Evolutionary conservation across 2,888 invertebrate species (phyloP).

Genomic region (Pachycephus smyrnensis): DNA sequence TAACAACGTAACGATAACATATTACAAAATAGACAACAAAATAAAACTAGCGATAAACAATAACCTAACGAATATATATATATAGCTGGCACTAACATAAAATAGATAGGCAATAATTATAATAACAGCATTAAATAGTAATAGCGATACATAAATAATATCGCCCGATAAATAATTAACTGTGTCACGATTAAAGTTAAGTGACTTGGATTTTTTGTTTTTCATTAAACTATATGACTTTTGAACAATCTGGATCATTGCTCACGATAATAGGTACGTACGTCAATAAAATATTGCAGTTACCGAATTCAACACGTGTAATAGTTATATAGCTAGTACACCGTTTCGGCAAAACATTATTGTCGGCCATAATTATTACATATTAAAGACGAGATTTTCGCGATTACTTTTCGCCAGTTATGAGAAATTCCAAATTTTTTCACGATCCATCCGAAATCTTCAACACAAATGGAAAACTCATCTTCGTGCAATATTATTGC

Average conservation of each 20-base stretch:
- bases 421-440: not conserved
- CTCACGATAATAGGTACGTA: not conserved
- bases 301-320: not conserved
- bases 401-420: not conserved
- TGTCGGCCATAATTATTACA: conserved; percentile 22
- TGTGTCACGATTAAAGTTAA: not conserved
- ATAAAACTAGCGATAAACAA: not conserved
- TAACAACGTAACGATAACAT: not conserved
- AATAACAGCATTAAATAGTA: not conserved
- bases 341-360: conserved; percentile 22
- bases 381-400: not conserved
- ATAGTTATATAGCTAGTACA: conserved; percentile 2
- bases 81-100: not conserved
- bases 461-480: not conserved
- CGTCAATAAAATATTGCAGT: conserved; percentile 4
- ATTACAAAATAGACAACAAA: not conserved
- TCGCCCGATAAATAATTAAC: not conserved
- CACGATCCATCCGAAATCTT: not conserved
- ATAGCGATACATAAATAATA: not conserved
- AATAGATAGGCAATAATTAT: not conserved
- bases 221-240: not conserved
- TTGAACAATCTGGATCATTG: not conserved
- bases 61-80: too few species aligned
- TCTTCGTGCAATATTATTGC: not conserved
- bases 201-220: not conserved